Percentiles rank a stretch among this genome's conserved stretches.
phyloP scores from a whole-genome alignment of 2,113 vertebrate species.

The Eonycteris spelaea region DNA sequence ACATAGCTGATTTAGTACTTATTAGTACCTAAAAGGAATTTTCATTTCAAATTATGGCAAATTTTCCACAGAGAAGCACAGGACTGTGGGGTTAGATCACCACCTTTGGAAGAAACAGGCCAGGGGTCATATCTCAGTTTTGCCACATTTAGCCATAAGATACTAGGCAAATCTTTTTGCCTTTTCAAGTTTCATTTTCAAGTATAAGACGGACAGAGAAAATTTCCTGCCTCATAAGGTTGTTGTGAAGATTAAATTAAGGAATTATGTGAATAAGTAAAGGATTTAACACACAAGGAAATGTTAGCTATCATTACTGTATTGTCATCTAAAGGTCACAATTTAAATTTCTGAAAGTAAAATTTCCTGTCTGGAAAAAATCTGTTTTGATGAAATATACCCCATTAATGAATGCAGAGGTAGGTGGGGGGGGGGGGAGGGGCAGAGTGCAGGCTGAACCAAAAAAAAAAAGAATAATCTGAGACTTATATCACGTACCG shows the following conservation, averaged over 20 bases:
- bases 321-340: constrained; percentile 13
- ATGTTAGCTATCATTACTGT: neutral
- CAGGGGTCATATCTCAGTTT: neutral
- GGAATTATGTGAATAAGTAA: neutral
- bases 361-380: neutral
- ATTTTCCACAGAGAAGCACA: neutral
- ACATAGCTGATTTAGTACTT: constrained; percentile 23
- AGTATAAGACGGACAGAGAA: neutral
- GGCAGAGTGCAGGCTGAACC: neutral
- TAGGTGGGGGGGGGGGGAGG: neutral
- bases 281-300: neutral
- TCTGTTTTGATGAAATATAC: neutral
- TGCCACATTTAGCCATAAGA: neutral
- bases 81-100: neutral
- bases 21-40: neutral
- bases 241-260: constrained; percentile 25
- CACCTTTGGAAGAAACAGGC: neutral
- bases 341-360: constrained; percentile 40
- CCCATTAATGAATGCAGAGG: neutral
- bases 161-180: neutral
- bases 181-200: neutral
- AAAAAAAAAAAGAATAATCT: neutral
- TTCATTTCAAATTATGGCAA: constrained; percentile 24
- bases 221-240: neutral
- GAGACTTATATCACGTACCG: constrained; percentile 80